These are phyloP conservation scores for Dipodomys stephensi DNA, from an alignment of 2,113 vertebrate species.

Conservation along the genomic window DNA sequence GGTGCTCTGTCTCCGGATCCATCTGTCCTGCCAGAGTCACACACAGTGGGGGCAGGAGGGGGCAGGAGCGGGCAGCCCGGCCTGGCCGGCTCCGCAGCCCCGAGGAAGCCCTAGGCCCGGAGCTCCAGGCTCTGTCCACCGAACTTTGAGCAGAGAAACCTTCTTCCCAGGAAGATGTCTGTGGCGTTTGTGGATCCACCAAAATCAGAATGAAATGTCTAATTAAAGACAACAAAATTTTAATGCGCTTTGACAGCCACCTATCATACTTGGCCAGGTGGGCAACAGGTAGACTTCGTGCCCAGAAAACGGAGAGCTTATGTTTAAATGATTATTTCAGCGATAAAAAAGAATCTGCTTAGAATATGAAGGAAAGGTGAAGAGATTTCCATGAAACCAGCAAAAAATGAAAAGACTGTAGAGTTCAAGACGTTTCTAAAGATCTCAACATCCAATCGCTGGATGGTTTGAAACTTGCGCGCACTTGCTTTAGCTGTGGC, in stretches of 20 bases:
- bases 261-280: neutral
- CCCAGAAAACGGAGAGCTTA: neutral
- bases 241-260: neutral
- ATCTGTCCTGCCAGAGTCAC: too few species aligned
- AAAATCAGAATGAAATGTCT: neutral
- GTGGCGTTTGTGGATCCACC: neutral
- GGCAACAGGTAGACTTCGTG: neutral
- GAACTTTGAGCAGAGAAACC: too few species aligned
- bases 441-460: neutral
- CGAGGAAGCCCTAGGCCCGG: too few species aligned
- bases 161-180: too few species aligned
- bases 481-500: neutral
- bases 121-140: too few species aligned
- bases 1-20: too few species aligned
- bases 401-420: neutral
- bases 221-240: neutral
- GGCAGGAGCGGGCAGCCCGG: too few species aligned
- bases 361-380: neutral
- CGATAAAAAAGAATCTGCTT: neutral
- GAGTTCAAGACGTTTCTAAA: constrained; percentile 6
- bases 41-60: too few species aligned
- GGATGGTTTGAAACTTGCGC: neutral
- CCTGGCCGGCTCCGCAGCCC: too few species aligned
- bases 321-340: neutral
- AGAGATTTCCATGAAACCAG: neutral